phyloP scores from a whole-genome alignment of 2,797 vertebrate species.

The Chloroceryle amazona region DNA sequence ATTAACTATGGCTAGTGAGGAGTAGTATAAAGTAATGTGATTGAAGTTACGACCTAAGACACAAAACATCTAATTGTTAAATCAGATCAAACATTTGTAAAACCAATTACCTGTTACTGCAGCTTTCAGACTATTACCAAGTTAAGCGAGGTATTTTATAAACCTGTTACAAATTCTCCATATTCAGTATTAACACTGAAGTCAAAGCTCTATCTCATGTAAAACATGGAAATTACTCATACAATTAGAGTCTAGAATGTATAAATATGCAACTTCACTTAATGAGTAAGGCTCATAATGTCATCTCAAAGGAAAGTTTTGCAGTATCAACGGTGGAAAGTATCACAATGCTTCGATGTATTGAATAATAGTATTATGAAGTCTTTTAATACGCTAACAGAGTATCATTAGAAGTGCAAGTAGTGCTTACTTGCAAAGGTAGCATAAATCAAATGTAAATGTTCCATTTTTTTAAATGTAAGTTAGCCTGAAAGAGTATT shows the following conservation, averaged over 20 bases:
- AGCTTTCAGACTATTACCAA: slow-evolving; percentile 12
- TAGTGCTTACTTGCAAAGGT: background rate
- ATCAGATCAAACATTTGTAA: background rate
- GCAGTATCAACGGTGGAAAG: background rate
- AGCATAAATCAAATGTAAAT: background rate
- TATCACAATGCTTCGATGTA: background rate
- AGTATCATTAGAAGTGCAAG: background rate
- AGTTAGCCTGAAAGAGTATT: background rate
- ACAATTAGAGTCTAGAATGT: background rate
- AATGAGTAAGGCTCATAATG: background rate
- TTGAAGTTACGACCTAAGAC: background rate
- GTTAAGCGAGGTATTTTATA: background rate
- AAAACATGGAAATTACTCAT: background rate
- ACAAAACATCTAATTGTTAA: background rate
- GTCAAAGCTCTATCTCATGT: background rate
- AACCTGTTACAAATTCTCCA: background rate
- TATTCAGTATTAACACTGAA: slow-evolving; percentile 44
- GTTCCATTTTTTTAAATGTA: background rate
- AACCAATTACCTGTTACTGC: background rate
- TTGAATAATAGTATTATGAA: background rate
- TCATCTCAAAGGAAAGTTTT: background rate
- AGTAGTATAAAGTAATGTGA: background rate
- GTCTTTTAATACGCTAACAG: background rate
- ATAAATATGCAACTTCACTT: background rate
- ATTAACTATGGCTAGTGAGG: background rate